Conservation (phyloP, 2,797 vertebrate genomes). For the Manis javanica region DNA sequence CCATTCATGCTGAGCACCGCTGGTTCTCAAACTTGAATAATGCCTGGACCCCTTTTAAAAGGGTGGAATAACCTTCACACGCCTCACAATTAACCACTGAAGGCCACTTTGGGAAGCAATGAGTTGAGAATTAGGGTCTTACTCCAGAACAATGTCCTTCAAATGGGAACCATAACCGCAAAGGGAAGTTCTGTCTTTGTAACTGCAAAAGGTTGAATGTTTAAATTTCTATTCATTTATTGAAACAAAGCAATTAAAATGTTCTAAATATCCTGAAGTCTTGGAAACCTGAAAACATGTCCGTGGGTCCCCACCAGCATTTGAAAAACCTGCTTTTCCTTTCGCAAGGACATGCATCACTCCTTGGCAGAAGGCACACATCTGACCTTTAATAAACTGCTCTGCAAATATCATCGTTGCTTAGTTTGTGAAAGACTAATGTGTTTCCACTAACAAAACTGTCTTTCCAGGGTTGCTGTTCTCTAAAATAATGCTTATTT, state of each 20-base stretch:
- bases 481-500: slow-evolving; percentile 58
- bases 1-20: background rate
- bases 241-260: slow-evolving; percentile 38
- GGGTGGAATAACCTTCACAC: background rate
- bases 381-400: slow-evolving; percentile 73
- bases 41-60: background rate
- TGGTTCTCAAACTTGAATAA: background rate
- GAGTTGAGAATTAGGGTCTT: background rate
- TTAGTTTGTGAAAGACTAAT: slow-evolving; percentile 65
- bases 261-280: background rate
- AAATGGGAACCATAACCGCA: background rate
- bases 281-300: background rate
- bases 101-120: background rate
- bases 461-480: slow-evolving; percentile 69
- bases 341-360: slow-evolving; percentile 29
- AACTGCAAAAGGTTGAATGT: background rate
- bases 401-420: slow-evolving; percentile 50
- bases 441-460: slow-evolving; percentile 71
- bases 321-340: slow-evolving; percentile 28
- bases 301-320: background rate
- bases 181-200: background rate
- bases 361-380: slow-evolving; percentile 68
- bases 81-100: background rate
- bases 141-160: background rate
- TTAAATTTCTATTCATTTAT: background rate